phyloP scores from a whole-genome alignment of 2,888 invertebrate species.

The Globia sparganii region DNA sequence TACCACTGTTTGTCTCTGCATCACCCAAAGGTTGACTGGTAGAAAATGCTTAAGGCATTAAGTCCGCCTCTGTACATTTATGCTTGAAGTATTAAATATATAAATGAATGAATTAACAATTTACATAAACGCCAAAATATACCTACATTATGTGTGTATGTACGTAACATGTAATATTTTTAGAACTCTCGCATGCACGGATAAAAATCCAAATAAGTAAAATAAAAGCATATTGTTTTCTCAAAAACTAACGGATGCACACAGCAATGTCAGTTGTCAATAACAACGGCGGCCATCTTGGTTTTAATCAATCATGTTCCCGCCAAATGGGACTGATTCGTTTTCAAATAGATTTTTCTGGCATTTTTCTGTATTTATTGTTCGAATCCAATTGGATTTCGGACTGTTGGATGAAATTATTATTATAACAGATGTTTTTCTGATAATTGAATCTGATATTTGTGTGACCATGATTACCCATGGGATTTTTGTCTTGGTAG shows the following conservation, averaged over 20 bases:
- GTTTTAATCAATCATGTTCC: conserved; percentile 71
- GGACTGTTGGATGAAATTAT: conserved; percentile 31
- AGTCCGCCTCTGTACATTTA: no score
- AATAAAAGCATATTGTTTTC: conserved; percentile 14
- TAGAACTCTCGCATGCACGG: neutral
- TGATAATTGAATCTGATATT: conserved; percentile 24
- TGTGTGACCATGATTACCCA: conserved; percentile 15
- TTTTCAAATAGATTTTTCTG: conserved; percentile 58
- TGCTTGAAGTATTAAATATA: no score
- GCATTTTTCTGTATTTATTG: conserved; percentile 41
- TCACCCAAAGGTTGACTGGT: no score
- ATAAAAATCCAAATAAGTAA: conserved; percentile 13
- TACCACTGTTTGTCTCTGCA: no score
- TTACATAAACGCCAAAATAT: neutral
- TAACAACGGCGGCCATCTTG: conserved; percentile 68
- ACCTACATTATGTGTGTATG: neutral
- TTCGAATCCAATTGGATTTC: conserved; percentile 44
- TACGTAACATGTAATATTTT: neutral
- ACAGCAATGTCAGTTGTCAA: conserved; percentile 53
- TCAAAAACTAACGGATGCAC: conserved; percentile 28
- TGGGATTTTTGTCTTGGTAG: conserved; percentile 14
- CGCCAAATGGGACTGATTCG: conserved; percentile 63
- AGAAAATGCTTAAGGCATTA: no score
- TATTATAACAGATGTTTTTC: conserved; percentile 26
- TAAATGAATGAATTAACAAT: neutral